These are phyloP conservation scores for Acrocephalus scirpaceus DNA, from an alignment of 2,797 vertebrate genomes.

Conservation along the genomic window DNA sequence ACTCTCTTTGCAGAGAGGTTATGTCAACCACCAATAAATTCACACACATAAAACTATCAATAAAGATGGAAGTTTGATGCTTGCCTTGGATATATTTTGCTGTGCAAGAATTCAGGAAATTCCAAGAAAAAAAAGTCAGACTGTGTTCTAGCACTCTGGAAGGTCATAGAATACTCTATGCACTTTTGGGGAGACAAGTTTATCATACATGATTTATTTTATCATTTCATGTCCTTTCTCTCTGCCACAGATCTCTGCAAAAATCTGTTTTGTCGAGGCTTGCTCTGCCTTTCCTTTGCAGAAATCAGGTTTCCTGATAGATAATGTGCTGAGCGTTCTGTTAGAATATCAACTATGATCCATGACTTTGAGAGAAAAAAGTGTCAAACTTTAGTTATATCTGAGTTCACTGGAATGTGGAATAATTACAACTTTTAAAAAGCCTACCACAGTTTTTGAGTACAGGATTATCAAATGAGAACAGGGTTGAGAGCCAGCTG, in stretches of 20 bases:
- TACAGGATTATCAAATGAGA: background rate
- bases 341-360: background rate
- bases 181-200: background rate
- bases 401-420: background rate
- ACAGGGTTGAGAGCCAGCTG: background rate
- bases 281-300: background rate
- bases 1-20: background rate
- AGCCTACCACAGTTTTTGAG: fast-evolving
- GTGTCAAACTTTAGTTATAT: background rate
- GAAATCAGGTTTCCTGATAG: background rate
- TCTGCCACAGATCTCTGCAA: background rate
- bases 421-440: background rate
- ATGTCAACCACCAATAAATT: background rate
- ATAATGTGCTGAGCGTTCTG: background rate
- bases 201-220: background rate
- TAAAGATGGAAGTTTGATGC: fast-evolving
- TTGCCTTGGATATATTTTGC: background rate
- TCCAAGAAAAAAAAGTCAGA: background rate
- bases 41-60: background rate
- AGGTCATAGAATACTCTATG: background rate
- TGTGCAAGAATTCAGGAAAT: background rate
- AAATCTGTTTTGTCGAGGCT: background rate
- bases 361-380: background rate
- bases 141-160: background rate
- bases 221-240: background rate